Evolutionary conservation across 2,797 vertebrate species (phyloP), one percentile per base, ranked within the genome.

Genomic region (Atherinosoma microstoma): DNA sequence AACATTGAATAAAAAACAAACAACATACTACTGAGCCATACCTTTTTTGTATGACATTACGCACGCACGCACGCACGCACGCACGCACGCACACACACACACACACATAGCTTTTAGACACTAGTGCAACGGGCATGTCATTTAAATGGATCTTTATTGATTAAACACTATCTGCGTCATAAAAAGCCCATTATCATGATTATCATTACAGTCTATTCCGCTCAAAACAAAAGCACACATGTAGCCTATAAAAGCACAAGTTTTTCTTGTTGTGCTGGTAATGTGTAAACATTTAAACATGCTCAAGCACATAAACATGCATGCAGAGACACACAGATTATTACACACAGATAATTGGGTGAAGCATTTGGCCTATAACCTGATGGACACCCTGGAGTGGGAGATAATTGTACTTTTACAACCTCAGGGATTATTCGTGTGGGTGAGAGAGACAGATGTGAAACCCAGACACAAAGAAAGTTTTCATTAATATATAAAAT

Each of bases 351-450:
- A 85, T 89, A 82, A 86, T 73, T 84, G 78, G 80, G 86, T 78
- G 64, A 84, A 84, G 40, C 69, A 56, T 86, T 88, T 89, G 86
- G 79, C 85, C 88, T 91, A 36, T 87, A 82, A 85, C 80, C 71
- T 78, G 53, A 30, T 16, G 27, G 77, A 70, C 47, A 62, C 80
- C 70, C 82, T 65, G 42, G 74, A 87, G 78, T 81, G 45, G 58
- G 16, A 80, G 80, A 72, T 92, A 89, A 93, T 90, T 90, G 73
- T 75, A 67, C 69, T 80, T 89, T 87, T 87, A 91, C 73, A 89
- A 84, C 78, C 80, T 84, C 40, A 36, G 80, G 76, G 78, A 81
- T 76, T 75, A 3, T 72, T 10, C 61, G 35, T 60, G 59, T 32
- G 36, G 42, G 58, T 60, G 40, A 54, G 58, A 67, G 71, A 67